A percentile compares a stretch with the other conserved stretches of the same genome.
phyloP scores from a whole-genome alignment of 2,113 vertebrate genomes.

The Tenrec ecaudatus region DNA sequence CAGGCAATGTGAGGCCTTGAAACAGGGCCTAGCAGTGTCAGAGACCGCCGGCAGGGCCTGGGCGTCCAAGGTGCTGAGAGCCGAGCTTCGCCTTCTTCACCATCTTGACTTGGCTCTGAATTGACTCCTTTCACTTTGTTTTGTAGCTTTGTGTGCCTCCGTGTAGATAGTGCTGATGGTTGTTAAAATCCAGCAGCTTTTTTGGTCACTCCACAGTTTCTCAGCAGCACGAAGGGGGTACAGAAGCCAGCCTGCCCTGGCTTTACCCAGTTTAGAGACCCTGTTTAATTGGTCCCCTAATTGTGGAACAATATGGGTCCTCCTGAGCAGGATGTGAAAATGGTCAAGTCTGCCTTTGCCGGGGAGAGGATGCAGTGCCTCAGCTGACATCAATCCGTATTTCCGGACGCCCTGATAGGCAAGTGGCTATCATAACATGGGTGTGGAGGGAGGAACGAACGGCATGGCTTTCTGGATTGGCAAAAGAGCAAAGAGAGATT shows the following conservation, averaged over 20 bases:
- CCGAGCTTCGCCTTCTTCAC: neutral
- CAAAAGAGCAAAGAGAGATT: neutral
- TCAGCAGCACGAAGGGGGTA: neutral
- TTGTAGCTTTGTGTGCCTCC: neutral
- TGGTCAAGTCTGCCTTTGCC: neutral
- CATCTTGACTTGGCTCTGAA: neutral
- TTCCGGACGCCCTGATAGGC: neutral
- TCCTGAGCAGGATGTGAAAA: neutral
- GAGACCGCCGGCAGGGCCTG: rapidly evolving
- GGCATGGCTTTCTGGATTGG: neutral
- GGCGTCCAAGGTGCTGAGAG: neutral
- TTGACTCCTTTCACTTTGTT: neutral
- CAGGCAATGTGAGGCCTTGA: neutral
- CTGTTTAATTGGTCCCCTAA: neutral
- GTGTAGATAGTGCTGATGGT: neutral
- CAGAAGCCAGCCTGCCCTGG: neutral
- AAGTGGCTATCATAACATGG: neutral
- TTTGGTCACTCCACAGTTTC: neutral
- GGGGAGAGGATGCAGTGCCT: neutral
- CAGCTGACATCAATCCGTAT: neutral
- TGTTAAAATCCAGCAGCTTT: neutral
- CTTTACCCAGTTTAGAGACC: rapidly evolving
- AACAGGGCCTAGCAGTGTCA: neutral
- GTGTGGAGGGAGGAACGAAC: neutral
- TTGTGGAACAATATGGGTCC: neutral